Evolutionary conservation across 2,797 vertebrate species (phyloP), one percentile per base, ranked within the genome.

Genomic region (Rhynchotus rufescens): DNA sequence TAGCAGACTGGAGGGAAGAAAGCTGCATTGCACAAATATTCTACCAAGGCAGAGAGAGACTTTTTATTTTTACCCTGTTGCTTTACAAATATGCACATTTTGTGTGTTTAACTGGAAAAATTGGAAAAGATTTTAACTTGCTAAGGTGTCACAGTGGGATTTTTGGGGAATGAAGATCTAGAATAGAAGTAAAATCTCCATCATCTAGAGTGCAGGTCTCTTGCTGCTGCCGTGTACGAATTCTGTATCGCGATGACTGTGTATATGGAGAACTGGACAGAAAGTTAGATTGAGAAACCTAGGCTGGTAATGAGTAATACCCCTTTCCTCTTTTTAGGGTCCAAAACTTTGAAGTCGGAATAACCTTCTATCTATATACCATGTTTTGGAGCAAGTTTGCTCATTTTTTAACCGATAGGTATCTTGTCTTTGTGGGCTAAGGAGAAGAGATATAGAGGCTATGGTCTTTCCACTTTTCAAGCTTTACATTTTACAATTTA

Each of bases 1-100:
- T n/a, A 8, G 36, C 71, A 69, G 60, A 56, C 47, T 51, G 38
- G 22, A 66, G 64, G 26, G 12, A 45, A 12, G 1, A 88, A 84
- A 36, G 30, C 59, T 65, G 19, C 5, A 6, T 66, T 6, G 2
- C 28, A 2, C 2, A 21, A 65, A 11, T 51, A 28, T 17, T 80
- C 26, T 61, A 64, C 34, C 49, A 45, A 72, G 74, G 36, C 65
- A 16, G 4, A 32, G 44, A 66, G 22, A 1, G 4, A 6, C 9
- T 72, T 76, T n/a, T 42, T 47, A 0, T 59, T 72, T 72, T 19
- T 49, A 4, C 9, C 1, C 28, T 4, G 3, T 0, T 64, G 8
- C 17, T 12, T 56, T 64, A 12, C 10, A 51, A 40, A 66, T 13
- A 5, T 11, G 10, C 22, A 40, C 25, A 19, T 7, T 8, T 6